A percentile compares a stretch with the other conserved stretches of the same genome.
Evolutionary conservation across 2,888 invertebrate species (phyloP).

Genomic region (Drosophila infuscata): DNA sequence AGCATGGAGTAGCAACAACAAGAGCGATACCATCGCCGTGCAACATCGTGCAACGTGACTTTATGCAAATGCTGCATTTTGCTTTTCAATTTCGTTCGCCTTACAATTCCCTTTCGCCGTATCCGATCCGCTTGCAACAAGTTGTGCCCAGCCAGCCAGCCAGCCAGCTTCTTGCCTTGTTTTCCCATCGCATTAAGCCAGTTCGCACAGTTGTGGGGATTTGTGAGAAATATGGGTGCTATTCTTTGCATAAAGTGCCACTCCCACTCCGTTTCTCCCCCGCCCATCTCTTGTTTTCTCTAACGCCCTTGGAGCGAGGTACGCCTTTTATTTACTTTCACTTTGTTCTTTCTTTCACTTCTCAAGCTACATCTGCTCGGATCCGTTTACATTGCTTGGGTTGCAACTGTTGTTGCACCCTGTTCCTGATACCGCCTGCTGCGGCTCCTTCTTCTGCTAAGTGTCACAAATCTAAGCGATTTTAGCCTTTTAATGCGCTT

Average conservation of each 20-base stretch:
- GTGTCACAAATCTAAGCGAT: slow-evolving; percentile 77
- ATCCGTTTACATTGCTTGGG: slow-evolving; percentile 59
- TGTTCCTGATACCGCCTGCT: slow-evolving; percentile 7
- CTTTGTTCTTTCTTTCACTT: slow-evolving; percentile 60
- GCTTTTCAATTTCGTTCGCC: slow-evolving; percentile 74
- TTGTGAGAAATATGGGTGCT: slow-evolving; percentile 70
- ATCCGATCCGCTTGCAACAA: slow-evolving; percentile 50
- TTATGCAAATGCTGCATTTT: slow-evolving; percentile 79
- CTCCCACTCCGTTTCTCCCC: neutral
- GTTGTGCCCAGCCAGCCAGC: slow-evolving; percentile 61
- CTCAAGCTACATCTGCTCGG: slow-evolving; percentile 62
- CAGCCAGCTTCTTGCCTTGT: slow-evolving; percentile 69
- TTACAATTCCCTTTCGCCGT: slow-evolving; percentile 49
- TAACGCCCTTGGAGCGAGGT: slow-evolving; percentile 1
- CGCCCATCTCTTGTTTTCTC: neutral
- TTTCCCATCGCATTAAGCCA: slow-evolving; percentile 66
- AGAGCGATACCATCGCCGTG: neutral
- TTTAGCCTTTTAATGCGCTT: slow-evolving; percentile 74
- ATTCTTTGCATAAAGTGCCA: slow-evolving; percentile 71
- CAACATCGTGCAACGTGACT: slow-evolving; percentile 36
- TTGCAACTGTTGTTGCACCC: slow-evolving; percentile 19
- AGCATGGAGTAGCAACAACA: neutral
- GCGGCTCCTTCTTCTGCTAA: slow-evolving; percentile 44
- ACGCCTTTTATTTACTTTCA: slow-evolving; percentile 69
- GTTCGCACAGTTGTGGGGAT: slow-evolving; percentile 54